These are phyloP conservation scores for Paramuricea clavata DNA, from an alignment of 92 coral and sea anemone genomes.

Conservation along the genomic window DNA sequence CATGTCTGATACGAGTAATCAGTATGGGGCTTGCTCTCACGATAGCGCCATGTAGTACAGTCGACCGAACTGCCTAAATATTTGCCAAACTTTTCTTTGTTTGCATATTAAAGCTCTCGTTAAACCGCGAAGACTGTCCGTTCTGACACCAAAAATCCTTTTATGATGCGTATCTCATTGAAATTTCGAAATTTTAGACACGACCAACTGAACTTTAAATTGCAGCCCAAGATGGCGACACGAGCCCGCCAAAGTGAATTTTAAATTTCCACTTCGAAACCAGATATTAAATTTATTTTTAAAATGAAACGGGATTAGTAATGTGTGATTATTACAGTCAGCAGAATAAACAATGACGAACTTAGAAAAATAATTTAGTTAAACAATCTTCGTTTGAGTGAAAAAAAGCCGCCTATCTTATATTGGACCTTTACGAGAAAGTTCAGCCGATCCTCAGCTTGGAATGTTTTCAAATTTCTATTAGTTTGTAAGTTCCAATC, in stretches of 20 bases:
- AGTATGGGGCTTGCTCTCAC: too few species aligned
- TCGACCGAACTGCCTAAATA: neutral
- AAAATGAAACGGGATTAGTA: constrained; percentile 6
- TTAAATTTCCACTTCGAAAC: neutral
- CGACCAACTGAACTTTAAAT: neutral
- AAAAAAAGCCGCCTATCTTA: neutral
- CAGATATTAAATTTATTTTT: constrained; percentile 4
- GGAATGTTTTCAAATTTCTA: too few species aligned
- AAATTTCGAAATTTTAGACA: neutral
- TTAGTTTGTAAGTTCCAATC: neutral
- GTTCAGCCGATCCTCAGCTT: too few species aligned
- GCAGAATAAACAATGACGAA: constrained; percentile 11
- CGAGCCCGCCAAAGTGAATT: constrained; percentile 16
- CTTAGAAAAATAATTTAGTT: neutral
- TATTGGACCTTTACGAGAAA: too few species aligned
- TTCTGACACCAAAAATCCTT: neutral
- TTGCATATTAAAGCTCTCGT: neutral
- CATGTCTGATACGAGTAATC: too few species aligned
- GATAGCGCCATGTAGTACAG: neutral
- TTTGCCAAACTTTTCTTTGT: constrained; percentile 1
- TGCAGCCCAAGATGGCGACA: neutral
- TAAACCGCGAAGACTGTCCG: neutral
- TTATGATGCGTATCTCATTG: neutral
- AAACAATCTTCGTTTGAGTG: neutral
- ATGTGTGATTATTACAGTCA: constrained; percentile 1